These are phyloP conservation scores for Furcifer pardalis DNA, from an alignment of 2,797 vertebrate genomes.

Conservation along the genomic window DNA sequence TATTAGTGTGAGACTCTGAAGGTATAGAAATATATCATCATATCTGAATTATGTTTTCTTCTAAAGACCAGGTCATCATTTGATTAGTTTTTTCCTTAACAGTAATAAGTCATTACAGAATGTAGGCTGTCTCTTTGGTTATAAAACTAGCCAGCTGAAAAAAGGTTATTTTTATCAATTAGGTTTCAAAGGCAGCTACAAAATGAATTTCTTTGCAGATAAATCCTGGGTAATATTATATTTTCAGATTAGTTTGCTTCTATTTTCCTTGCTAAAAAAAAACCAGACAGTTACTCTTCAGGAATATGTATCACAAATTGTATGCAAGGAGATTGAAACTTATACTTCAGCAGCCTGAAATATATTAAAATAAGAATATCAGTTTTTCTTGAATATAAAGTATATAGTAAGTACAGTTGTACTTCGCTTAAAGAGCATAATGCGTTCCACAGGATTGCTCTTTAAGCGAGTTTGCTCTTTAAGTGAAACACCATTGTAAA, in stretches of 20 bases:
- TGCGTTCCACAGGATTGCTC: too few species aligned
- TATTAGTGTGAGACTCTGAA: conserved; percentile 31
- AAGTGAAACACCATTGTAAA: too few species aligned
- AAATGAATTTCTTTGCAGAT: conserved; percentile 28
- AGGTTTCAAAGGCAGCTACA: conserved; percentile 21
- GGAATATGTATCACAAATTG: not conserved
- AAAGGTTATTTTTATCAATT: conserved; percentile 40
- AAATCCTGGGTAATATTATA: conserved; percentile 23
- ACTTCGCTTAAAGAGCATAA: too few species aligned
- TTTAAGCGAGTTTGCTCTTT: too few species aligned
- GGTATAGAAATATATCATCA: not conserved
- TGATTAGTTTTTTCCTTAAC: conserved; percentile 2
- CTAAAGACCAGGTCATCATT: conserved; percentile 1
- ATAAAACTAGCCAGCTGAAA: conserved; percentile 29
- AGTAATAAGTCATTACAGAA: conserved; percentile 33
- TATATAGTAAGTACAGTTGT: not conserved
- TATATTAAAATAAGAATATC: conserved; percentile 12
- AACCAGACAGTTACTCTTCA: conserved; percentile 1
- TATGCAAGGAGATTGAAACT: not conserved
- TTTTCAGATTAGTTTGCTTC: conserved; percentile 29
- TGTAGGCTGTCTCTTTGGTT: conserved; percentile 1
- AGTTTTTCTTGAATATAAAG: not conserved
- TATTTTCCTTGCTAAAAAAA: conserved; percentile 20
- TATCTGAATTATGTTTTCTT: conserved; percentile 40
- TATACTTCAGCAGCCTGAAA: conserved; percentile 6